Evolutionary conservation across 2,797 vertebrate species (phyloP), one percentile per base, ranked within the genome.

Genomic region (Acipenser ruthenus): DNA sequence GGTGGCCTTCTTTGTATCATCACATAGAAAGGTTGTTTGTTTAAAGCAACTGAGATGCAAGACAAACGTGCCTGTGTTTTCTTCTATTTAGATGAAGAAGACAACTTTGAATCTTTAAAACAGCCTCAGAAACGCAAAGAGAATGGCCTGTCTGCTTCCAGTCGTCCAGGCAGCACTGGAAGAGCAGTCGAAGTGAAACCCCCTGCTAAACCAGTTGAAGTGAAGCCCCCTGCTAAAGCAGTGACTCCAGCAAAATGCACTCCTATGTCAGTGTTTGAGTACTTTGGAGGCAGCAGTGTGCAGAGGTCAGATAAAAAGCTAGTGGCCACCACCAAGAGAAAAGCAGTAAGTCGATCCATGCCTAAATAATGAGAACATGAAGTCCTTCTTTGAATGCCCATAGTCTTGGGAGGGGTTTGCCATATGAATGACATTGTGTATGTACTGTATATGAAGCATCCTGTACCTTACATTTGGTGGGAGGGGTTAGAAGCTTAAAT

Each of bases 261-360:
- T 8, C 89, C 86, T 55, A 97, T 89, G 6, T 95, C 95, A 0
- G 90, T 92, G 0, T 60, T 89, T 0, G 95, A 96, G 74, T 99
- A 84, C 82, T 99, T 99, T 69, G 96, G 97, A 68, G 87, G 73
- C 4, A 75, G 74, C 4, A 73, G 74, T 1, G 67, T 98, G 64
- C 93, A 93, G 18, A 90, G 95, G 59, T 99, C 96, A 0, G 91
- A 90, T 7, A 97, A 92, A 81, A 99, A 95, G 77, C 89, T 99
- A 72, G 96, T 99, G 18, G 88, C 93, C 67, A 97, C 89, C 80
- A 67, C 72, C 63, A 98, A 93, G 80, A 88, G 91, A 68, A 96
- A 94, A 82, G 87, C 92, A 62, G 96, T 99, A 74, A 92, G 94
- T 89, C 11, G 2, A 37, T 37, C 23, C 4, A 37, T 37, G 23